phyloP scores from a whole-genome alignment of 2,113 vertebrate species.

The Sapayoa aenigma region DNA sequence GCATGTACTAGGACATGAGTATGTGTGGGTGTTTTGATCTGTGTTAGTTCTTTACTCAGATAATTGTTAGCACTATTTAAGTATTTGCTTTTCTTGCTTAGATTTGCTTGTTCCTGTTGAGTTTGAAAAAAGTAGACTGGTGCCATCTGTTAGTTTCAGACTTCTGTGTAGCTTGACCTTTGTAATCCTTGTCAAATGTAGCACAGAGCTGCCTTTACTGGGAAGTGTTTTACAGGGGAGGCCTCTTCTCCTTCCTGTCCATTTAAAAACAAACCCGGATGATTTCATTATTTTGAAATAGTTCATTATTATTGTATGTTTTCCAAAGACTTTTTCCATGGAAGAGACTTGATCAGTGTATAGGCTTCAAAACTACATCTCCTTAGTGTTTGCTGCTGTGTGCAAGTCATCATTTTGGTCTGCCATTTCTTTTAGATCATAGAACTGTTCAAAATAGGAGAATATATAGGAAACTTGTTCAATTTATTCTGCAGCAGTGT shows the following conservation, averaged over 20 bases:
- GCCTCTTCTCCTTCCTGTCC: neutral
- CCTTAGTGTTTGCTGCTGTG: neutral
- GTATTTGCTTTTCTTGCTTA: constrained; percentile 36
- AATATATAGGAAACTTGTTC: neutral
- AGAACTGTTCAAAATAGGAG: neutral
- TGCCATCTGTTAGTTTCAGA: constrained; percentile 32
- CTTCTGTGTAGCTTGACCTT: neutral
- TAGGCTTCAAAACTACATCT: neutral
- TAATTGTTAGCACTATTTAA: constrained; percentile 38
- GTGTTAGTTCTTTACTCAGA: constrained; percentile 27
- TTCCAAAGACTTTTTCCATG: neutral
- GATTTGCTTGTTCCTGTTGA: constrained; percentile 35
- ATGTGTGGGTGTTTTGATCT: constrained; percentile 49
- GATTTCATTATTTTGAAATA: neutral
- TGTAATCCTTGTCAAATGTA: neutral
- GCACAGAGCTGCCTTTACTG: neutral
- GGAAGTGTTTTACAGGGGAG: neutral
- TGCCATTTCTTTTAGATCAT: neutral
- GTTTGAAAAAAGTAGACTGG: neutral
- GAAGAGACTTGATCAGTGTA: neutral
- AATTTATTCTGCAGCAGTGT: neutral
- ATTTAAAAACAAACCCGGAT: neutral
- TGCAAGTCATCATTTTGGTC: neutral
- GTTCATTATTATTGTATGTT: neutral
- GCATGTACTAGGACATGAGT: constrained; percentile 13